phyloP scores from a whole-genome alignment of 2,797 vertebrate species.

The Crocidura indochinensis region DNA sequence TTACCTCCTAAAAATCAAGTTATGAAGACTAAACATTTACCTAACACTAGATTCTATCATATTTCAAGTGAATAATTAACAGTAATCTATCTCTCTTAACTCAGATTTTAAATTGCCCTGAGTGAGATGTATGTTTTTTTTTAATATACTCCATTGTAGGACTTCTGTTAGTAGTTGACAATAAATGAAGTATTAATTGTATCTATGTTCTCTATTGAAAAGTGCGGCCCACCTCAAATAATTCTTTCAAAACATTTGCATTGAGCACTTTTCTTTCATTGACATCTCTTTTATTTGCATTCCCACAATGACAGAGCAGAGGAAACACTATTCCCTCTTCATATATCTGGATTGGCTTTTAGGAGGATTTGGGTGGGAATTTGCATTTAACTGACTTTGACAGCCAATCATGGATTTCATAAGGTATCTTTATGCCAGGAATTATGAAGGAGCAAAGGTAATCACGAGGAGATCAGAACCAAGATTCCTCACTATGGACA shows the following conservation, averaged over 20 bases:
- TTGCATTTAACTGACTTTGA: neutral
- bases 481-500: neutral
- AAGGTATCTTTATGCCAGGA: neutral
- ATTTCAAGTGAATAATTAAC: slow-evolving; percentile 11
- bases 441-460: neutral
- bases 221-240: neutral
- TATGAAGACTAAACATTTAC: neutral
- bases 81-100: neutral
- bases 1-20: neutral
- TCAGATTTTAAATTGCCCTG: neutral
- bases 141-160: neutral
- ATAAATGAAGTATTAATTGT: neutral
- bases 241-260: too few relatives aligned
- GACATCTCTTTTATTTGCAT: too few relatives aligned
- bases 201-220: neutral
- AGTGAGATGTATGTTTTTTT: neutral
- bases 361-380: too few relatives aligned
- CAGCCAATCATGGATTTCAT: too few relatives aligned
- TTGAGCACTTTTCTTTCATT: too few relatives aligned
- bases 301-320: too few relatives aligned
- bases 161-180: neutral
- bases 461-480: neutral
- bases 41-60: neutral
- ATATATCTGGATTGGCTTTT: too few relatives aligned
- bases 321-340: too few relatives aligned